Evolutionary conservation across 2,797 vertebrate species (phyloP).

Genomic region (Vireo griseus): DNA sequence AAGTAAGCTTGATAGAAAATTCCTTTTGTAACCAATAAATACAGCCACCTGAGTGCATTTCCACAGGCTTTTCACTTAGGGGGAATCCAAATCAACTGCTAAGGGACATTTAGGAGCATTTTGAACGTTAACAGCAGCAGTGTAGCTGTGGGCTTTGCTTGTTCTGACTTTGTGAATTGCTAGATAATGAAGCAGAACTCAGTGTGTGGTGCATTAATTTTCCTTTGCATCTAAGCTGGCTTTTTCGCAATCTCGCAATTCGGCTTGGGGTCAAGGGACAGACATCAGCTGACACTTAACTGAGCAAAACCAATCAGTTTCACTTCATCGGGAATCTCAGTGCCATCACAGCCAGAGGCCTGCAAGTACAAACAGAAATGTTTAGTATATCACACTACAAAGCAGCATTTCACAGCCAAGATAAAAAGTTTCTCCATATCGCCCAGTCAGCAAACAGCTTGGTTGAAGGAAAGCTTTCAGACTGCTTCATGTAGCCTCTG

Average conservation of each 20-base stretch:
- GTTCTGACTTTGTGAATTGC: slow-evolving; percentile 74
- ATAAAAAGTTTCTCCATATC: background rate
- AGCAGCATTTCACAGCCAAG: background rate
- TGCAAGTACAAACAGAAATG: slow-evolving; percentile 64
- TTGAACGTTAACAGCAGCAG: slow-evolving; percentile 71
- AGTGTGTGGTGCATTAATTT: slow-evolving; percentile 70
- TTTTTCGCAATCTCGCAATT: slow-evolving; percentile 70
- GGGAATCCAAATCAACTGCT: slow-evolving; percentile 70
- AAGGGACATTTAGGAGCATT: slow-evolving; percentile 70
- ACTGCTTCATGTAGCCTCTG: background rate
- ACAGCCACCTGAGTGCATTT: slow-evolving; percentile 88
- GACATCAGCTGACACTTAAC: slow-evolving; percentile 92
- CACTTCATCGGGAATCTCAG: slow-evolving; percentile 92
- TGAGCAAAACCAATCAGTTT: slow-evolving; percentile 98
- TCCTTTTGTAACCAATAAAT: slow-evolving; percentile 81
- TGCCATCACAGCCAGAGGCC: slow-evolving; percentile 91
- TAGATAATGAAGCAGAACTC: slow-evolving; percentile 78
- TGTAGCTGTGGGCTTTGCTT: slow-evolving; percentile 70
- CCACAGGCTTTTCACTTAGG: slow-evolving; percentile 74
- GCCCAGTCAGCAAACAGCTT: background rate
- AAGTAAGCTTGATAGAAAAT: slow-evolving; percentile 81
- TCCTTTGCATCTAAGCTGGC: slow-evolving; percentile 67
- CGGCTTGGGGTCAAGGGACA: slow-evolving; percentile 37
- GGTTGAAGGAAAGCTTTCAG: background rate
- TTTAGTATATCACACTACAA: background rate